These are phyloP conservation scores for Cynoglossus semilaevis DNA, from an alignment of 2,113 vertebrate species.

Conservation along the genomic window DNA sequence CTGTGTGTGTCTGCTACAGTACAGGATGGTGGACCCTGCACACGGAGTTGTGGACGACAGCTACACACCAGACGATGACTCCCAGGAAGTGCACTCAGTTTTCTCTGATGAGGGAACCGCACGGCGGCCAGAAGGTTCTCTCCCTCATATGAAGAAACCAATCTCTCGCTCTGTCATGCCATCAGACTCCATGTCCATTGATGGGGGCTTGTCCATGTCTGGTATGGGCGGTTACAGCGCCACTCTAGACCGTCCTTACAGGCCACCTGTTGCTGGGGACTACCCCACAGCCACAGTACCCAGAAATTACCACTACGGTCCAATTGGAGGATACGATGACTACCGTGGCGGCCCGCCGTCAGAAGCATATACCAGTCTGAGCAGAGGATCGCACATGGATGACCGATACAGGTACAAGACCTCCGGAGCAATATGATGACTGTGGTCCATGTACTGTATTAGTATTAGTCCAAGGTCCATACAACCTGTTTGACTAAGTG, in stretches of 20 bases:
- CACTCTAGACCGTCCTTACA: conserved; percentile 90
- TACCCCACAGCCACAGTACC: conserved; percentile 91
- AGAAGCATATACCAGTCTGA: conserved; percentile 87
- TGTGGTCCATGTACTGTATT: not conserved
- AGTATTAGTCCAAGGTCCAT: not conserved
- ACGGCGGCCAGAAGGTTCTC: conserved; percentile 79
- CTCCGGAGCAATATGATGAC: not conserved
- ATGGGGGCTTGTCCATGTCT: conserved; percentile 75
- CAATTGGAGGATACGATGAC: conserved; percentile 81
- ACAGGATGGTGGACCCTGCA: conserved; percentile 87
- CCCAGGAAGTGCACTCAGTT: conserved; percentile 85
- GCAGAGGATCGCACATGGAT: conserved; percentile 86
- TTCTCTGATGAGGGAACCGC: conserved; percentile 90
- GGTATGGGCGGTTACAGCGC: conserved; percentile 80
- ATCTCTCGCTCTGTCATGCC: conserved; percentile 85
- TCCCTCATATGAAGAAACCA: conserved; percentile 88
- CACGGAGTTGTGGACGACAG: conserved; percentile 86
- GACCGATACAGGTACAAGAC: conserved; percentile 83
- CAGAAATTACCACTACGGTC: conserved; percentile 92
- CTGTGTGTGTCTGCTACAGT: conserved; percentile 68
- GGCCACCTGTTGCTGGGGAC: conserved; percentile 73
- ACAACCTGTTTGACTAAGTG: not conserved
- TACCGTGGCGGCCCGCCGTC: conserved; percentile 73
- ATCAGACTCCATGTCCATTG: conserved; percentile 70
- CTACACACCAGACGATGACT: conserved; percentile 88